Percentiles rank a stretch among this genome's conserved stretches.
Evolutionary conservation across 2,797 vertebrate species (phyloP).

Genomic region (Myotis planiceps): DNA sequence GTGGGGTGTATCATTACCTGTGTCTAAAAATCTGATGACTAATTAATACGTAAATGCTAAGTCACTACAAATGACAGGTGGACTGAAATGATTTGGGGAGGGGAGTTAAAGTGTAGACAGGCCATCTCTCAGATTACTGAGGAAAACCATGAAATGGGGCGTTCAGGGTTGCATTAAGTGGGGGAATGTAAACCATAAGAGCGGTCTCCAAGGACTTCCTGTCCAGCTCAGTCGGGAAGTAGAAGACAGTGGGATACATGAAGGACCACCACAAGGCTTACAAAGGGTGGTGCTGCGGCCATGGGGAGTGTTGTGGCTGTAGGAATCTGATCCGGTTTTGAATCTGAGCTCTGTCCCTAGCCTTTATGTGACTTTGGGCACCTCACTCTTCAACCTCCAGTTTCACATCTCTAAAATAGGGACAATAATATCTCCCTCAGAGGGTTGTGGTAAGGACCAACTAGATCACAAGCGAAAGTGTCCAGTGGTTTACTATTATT

Average conservation of each 20-base stretch:
- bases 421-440: not conserved
- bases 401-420: constrained; percentile 58
- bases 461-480: constrained; percentile 34
- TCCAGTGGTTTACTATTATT: not conserved
- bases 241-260: not conserved
- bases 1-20: not conserved
- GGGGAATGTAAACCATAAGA: not conserved
- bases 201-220: not conserved
- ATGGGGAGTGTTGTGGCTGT: not conserved
- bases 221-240: not conserved
- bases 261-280: not conserved
- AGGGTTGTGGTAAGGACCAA: constrained; percentile 9
- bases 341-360: not conserved
- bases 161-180: not conserved
- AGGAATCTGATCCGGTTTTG: not conserved
- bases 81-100: not conserved
- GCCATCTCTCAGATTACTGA: not conserved
- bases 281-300: not conserved
- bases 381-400: not conserved
- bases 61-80: not conserved
- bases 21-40: not conserved
- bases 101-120: not conserved
- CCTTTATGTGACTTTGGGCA: not conserved
- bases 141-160: not conserved
- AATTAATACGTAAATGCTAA: constrained; percentile 7